These are phyloP conservation scores for Pollenia amentaria DNA, from an alignment of 2,888 invertebrate genomes.

Conservation along the genomic window DNA sequence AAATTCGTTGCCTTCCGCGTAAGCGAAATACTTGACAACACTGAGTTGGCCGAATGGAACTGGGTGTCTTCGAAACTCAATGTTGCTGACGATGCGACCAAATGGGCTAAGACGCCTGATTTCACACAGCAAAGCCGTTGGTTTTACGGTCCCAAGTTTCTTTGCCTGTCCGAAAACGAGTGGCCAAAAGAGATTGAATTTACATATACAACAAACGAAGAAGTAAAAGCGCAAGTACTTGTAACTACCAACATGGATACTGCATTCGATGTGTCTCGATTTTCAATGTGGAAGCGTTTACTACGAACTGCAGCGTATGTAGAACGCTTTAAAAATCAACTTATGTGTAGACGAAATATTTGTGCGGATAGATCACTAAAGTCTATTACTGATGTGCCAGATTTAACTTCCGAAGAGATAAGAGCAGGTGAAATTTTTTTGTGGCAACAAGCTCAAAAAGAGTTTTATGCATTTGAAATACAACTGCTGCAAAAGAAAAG, in stretches of 20 bases:
- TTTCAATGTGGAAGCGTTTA: constrained; percentile 40
- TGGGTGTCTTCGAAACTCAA: constrained; percentile 39
- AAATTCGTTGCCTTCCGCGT: constrained; percentile 24
- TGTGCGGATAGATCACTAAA: background rate
- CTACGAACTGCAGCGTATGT: constrained; percentile 34
- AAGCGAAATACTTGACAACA: constrained; percentile 1
- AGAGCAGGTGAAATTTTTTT: constrained; percentile 33
- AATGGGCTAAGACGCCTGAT: constrained; percentile 36
- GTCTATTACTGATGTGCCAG: background rate
- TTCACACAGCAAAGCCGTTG: constrained; percentile 26
- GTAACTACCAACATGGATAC: background rate
- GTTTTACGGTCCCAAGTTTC: constrained; percentile 40
- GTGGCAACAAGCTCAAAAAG: constrained; percentile 47
- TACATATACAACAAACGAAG: constrained; percentile 12
- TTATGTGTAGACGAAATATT: background rate
- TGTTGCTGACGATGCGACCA: constrained; percentile 52
- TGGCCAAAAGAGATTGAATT: constrained; percentile 28
- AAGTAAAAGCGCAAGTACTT: background rate
- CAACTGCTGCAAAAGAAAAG: too few relatives aligned
- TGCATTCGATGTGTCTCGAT: constrained; percentile 15
- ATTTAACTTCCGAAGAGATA: constrained; percentile 18
- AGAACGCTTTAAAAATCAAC: constrained; percentile 27
- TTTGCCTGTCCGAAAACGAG: background rate
- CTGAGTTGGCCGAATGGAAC: constrained; percentile 33
- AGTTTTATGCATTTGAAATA: too few relatives aligned